Conservation (phyloP, 2,797 vertebrate species). For the Nothura maculosa region DNA sequence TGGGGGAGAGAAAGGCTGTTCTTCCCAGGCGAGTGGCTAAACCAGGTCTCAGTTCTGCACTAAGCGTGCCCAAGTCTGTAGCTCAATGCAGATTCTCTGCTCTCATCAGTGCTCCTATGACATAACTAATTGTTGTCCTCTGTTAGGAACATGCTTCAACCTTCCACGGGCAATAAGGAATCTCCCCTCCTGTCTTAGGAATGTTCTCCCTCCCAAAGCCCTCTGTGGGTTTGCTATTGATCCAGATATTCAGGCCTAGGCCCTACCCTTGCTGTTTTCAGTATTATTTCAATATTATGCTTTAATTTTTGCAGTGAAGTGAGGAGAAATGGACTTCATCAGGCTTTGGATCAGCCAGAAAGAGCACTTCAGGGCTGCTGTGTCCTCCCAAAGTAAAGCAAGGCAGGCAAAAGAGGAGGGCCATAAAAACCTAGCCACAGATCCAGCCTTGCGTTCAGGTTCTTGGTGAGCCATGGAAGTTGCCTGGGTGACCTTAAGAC, state of each 20-base stretch:
- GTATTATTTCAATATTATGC: not conserved
- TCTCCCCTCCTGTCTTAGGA: not conserved
- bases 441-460: not conserved
- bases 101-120: not conserved
- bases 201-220: not conserved
- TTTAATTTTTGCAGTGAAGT: not conserved
- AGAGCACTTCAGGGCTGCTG: not conserved
- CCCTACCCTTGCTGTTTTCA: not conserved
- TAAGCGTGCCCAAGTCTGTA: not conserved
- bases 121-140: not conserved
- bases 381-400: not conserved
- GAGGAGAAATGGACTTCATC: not conserved
- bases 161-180: not conserved
- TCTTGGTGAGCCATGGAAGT: not conserved
- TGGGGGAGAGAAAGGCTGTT: not conserved
- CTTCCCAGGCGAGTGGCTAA: not conserved
- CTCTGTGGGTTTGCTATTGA: not conserved
- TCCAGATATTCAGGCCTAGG: not conserved
- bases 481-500: constrained; percentile 15
- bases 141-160: rapidly evolving
- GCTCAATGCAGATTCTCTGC: not conserved
- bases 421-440: not conserved
- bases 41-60: not conserved
- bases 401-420: not conserved
- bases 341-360: not conserved